Percentiles rank a stretch among this genome's conserved stretches.
Evolutionary conservation across 1,140 invertebrate species (phyloP).

Genomic region (Dolichoris vasculosae): DNA sequence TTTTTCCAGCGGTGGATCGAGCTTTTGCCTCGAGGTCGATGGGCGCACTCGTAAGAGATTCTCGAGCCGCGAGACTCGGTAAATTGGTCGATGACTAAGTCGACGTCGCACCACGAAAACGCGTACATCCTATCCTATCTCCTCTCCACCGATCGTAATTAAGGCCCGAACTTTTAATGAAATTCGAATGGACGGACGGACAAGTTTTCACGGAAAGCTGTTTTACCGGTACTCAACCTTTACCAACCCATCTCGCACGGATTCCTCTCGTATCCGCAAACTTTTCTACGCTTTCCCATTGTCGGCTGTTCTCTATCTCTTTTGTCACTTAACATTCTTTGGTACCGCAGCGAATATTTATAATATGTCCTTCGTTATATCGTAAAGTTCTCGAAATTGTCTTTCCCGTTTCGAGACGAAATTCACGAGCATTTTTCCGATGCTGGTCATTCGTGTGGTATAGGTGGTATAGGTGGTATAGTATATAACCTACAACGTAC

Average conservation of each 20-base stretch:
- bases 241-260: background rate
- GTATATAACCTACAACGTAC: no score
- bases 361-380: background rate
- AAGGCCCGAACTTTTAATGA: constrained; percentile 58
- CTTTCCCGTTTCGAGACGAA: background rate
- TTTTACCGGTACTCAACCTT: background rate
- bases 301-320: background rate
- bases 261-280: background rate
- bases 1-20: background rate
- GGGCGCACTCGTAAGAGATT: constrained; percentile 43
- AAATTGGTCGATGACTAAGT: constrained; percentile 54
- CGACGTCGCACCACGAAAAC: background rate
- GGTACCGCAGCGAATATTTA: background rate
- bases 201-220: background rate
- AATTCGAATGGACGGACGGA: constrained; percentile 40
- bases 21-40: constrained; percentile 42
- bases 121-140: background rate
- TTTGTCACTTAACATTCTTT: background rate
- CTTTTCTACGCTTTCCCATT: background rate
- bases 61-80: constrained; percentile 33
- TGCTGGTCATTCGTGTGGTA: background rate
- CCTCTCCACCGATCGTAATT: constrained; percentile 51
- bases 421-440: background rate
- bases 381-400: background rate
- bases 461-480: no score